These are phyloP conservation scores for Polypterus bichir DNA, from an alignment of 2,113 vertebrate species.

Conservation along the genomic window DNA sequence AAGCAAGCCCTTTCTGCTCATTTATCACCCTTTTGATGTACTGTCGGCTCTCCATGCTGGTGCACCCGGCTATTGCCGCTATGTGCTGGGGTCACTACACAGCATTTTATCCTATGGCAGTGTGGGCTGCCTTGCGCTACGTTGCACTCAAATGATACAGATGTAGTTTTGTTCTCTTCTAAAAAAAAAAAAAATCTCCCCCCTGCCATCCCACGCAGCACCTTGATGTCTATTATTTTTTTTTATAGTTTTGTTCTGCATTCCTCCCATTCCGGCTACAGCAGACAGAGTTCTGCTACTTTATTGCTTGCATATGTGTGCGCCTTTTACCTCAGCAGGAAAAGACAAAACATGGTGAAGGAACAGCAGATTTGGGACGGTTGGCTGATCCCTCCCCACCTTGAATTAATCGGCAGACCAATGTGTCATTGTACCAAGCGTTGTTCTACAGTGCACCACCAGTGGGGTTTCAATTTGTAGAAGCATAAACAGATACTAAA, in stretches of 20 bases:
- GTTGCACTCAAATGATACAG: constrained; percentile 39
- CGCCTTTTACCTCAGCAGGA: constrained; percentile 63
- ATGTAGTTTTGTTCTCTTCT: constrained; percentile 50
- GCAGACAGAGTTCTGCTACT: constrained; percentile 80
- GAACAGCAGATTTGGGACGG: constrained; percentile 65
- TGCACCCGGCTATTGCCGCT: constrained; percentile 57
- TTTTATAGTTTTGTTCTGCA: constrained; percentile 99
- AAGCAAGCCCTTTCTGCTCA: constrained; percentile 77
- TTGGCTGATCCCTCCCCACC: constrained; percentile 88
- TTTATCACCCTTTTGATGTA: constrained; percentile 89
- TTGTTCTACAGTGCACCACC: constrained; percentile 59
- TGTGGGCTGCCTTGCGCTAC: constrained; percentile 32
- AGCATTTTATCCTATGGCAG: constrained; percentile 45
- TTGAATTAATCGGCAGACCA: constrained; percentile 93
- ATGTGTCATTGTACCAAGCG: constrained; percentile 61
- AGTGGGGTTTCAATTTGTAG: constrained; percentile 99
- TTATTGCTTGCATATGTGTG: constrained; percentile 31
- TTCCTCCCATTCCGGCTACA: constrained; percentile 83
- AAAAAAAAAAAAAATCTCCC: background rate
- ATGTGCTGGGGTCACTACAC: constrained; percentile 58
- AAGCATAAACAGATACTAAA: constrained; percentile 99
- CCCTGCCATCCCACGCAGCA: constrained; percentile 39
- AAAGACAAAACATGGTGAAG: constrained; percentile 89
- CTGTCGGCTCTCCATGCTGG: constrained; percentile 61
- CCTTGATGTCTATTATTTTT: constrained; percentile 78